Conservation (phyloP, 2,113 vertebrate species). For the Herpailurus yagouaroundi region DNA sequence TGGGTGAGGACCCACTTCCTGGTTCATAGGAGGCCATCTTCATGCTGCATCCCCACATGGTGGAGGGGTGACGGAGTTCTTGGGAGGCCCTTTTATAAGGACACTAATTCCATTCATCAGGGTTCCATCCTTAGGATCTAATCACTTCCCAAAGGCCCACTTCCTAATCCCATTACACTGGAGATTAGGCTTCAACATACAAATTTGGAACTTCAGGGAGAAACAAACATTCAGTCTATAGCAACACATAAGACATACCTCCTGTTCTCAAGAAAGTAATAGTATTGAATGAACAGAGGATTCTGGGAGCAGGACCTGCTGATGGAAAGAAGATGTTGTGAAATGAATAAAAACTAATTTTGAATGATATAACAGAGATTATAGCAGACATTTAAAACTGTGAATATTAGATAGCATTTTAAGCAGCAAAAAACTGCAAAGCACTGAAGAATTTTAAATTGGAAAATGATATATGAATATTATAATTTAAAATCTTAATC, state of each 20-base stretch:
- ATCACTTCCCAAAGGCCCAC: background rate
- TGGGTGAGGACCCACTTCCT: background rate
- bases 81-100: background rate
- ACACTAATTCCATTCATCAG: background rate
- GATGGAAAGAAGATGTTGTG: background rate
- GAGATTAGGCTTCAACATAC: background rate
- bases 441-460: constrained; percentile 47
- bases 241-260: background rate
- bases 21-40: background rate
- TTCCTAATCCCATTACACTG: background rate
- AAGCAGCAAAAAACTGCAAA: constrained; percentile 36
- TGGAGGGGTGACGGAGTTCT: background rate
- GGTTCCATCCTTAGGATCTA: background rate
- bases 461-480: background rate
- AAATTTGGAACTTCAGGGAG: background rate
- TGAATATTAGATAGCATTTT: constrained; percentile 51
- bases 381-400: constrained; percentile 4
- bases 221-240: background rate
- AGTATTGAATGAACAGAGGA: background rate
- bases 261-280: background rate
- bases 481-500: constrained; percentile 14
- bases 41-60: background rate
- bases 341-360: constrained; percentile 50
- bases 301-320: background rate
- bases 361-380: constrained; percentile 3